Evolutionary conservation across 2,888 invertebrate genomes (phyloP).

Genomic region (Gortyna flavago): DNA sequence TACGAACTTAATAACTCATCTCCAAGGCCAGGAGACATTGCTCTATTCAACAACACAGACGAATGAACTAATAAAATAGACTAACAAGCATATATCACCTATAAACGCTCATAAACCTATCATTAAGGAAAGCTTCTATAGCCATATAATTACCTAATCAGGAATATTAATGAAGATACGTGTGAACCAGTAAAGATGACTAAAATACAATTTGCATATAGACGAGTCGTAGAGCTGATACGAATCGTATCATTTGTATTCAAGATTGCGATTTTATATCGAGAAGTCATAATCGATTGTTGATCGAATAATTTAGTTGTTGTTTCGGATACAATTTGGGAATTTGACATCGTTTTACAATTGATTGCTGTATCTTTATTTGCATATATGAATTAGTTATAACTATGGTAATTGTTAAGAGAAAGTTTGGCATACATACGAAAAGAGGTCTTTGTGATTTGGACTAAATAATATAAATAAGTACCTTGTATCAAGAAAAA

Average conservation of each 20-base stretch:
- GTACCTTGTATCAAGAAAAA: not conserved
- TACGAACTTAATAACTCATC: slow-evolving; percentile 33
- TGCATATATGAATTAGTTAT: slow-evolving; percentile 48
- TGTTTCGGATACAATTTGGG: slow-evolving; percentile 30
- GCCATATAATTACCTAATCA: slow-evolving; percentile 43
- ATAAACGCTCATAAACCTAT: slow-evolving; percentile 58
- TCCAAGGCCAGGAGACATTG: slow-evolving; percentile 43
- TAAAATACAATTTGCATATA: slow-evolving; percentile 59
- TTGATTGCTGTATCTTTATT: slow-evolving; percentile 32
- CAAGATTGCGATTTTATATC: slow-evolving; percentile 52
- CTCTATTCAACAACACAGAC: slow-evolving; percentile 40
- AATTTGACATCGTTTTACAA: slow-evolving; percentile 42
- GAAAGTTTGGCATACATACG: slow-evolving; percentile 32
- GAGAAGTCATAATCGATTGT: slow-evolving; percentile 47
- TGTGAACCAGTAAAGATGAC: slow-evolving; percentile 55
- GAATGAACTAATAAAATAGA: slow-evolving; percentile 60
- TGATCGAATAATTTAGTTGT: slow-evolving; percentile 50
- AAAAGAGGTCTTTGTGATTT: slow-evolving; percentile 2
- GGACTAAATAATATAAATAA: not conserved
- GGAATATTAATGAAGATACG: slow-evolving; percentile 39
- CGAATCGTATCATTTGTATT: slow-evolving; percentile 50
- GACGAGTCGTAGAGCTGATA: slow-evolving; percentile 34
- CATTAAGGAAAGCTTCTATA: slow-evolving; percentile 48
- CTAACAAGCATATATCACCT: slow-evolving; percentile 63
- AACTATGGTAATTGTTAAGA: slow-evolving; percentile 10